phyloP scores from a whole-genome alignment of 2,797 vertebrate genomes.

The Telmatherina bonti region DNA sequence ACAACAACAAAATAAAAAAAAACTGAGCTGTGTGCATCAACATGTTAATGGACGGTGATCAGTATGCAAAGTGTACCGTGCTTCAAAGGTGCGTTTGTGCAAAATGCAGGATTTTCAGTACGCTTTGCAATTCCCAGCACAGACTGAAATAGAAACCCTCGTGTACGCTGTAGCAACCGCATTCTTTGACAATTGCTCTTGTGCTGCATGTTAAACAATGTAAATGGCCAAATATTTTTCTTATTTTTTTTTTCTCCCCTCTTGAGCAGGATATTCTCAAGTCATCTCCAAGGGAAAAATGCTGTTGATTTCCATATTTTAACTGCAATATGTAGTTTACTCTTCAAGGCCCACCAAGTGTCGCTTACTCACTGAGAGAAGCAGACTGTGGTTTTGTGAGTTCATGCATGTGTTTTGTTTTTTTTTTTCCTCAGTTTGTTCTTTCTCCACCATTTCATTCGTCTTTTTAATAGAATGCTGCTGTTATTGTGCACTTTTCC shows the following conservation, averaged over 20 bases:
- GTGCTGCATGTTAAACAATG: slow-evolving; percentile 71
- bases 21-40: slow-evolving; percentile 16
- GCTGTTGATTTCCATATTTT: slow-evolving; percentile 76
- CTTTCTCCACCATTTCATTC: slow-evolving; percentile 19
- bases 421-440: neutral
- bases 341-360: slow-evolving; percentile 51
- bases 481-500: slow-evolving; percentile 43
- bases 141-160: slow-evolving; percentile 49
- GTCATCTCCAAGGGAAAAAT: slow-evolving; percentile 65
- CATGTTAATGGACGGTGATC: slow-evolving; percentile 43
- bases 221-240: slow-evolving; percentile 50
- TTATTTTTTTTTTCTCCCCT: neutral
- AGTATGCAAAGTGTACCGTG: slow-evolving; percentile 41
- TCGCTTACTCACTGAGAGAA: slow-evolving; percentile 56
- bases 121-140: slow-evolving; percentile 34
- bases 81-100: slow-evolving; percentile 50
- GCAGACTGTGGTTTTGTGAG: slow-evolving; percentile 32
- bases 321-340: slow-evolving; percentile 73
- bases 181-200: slow-evolving; percentile 39
- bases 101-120: slow-evolving; percentile 19
- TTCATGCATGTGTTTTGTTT: slow-evolving; percentile 19
- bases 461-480: slow-evolving; percentile 61
- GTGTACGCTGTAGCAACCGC: slow-evolving; percentile 38
- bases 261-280: slow-evolving; percentile 63
- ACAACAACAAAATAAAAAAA: neutral